These are phyloP conservation scores for Nebria ingens DNA, from an alignment of 1,140 invertebrate genomes.

Conservation along the genomic window DNA sequence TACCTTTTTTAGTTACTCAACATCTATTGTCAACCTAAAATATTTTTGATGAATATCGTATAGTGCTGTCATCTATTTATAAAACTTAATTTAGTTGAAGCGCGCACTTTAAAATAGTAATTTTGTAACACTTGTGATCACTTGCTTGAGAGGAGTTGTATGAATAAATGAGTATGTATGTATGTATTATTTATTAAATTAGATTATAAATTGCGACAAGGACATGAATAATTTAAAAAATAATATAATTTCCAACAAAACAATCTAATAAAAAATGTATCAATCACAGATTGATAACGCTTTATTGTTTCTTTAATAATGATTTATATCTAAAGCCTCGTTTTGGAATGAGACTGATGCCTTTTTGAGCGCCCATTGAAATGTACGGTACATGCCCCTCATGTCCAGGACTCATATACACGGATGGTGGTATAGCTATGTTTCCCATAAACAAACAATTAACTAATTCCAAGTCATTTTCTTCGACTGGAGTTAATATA, in stretches of 20 bases:
- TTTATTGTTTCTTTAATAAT: neutral
- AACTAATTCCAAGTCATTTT: constrained; percentile 21
- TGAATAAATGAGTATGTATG: no score
- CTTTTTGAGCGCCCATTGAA: constrained; percentile 16
- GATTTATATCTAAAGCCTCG: neutral
- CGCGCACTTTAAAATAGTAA: no score
- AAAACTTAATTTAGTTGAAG: neutral
- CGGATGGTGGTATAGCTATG: constrained; percentile 25
- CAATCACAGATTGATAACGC: no score
- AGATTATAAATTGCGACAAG: no score
- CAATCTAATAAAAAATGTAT: no score
- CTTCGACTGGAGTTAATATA: constrained; percentile 24
- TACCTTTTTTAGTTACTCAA: constrained; percentile 2
- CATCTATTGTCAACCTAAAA: constrained; percentile 5
- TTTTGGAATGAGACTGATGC: neutral
- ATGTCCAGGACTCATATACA: constrained; percentile 25
- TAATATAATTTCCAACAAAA: no score
- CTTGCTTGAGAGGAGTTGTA: no score
- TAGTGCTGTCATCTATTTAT: neutral
- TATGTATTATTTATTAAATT: no score
- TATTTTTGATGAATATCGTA: neutral
- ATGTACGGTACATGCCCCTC: constrained; percentile 25
- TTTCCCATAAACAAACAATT: constrained; percentile 23
- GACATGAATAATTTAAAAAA: no score
- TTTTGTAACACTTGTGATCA: no score